Conservation (phyloP, 2,888 invertebrate genomes). For the Argyresthia albistria region DNA sequence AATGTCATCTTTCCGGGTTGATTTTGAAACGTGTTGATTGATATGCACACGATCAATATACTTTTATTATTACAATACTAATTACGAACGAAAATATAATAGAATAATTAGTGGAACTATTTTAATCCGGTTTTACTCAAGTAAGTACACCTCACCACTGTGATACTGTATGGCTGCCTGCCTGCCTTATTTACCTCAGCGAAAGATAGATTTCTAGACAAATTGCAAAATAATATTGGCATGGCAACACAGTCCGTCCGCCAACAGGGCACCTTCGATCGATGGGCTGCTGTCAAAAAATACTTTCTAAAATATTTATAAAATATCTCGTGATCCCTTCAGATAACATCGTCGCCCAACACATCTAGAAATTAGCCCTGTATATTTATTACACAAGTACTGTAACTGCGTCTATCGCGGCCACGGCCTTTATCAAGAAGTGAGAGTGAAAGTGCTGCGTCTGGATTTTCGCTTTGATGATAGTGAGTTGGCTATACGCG, state of each 20-base stretch:
- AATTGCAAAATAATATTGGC: constrained; percentile 3
- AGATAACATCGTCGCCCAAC: constrained; percentile 2
- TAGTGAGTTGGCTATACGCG: constrained; percentile 50
- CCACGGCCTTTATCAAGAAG: background rate
- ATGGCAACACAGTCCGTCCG: constrained; percentile 54
- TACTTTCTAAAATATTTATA: constrained; percentile 39
- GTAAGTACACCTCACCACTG: no score
- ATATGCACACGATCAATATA: no score
- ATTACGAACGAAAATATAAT: no score
- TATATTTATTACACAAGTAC: no score
- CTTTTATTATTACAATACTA: no score
- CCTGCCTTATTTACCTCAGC: no score
- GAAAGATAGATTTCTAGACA: background rate
- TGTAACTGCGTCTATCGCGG: no score
- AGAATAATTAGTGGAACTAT: no score
- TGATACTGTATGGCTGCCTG: no score
- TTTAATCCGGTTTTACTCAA: no score
- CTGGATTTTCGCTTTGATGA: constrained; percentile 34
- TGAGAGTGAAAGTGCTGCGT: constrained; percentile 53
- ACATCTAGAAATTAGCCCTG: background rate
- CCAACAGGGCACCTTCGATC: constrained; percentile 72
- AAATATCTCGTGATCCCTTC: constrained; percentile 12
- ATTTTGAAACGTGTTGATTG: no score
- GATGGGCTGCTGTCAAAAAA: constrained; percentile 61
- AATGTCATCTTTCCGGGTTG: no score